Base-by-base conservation (phyloP, 2,888 invertebrate species). In the Limnephilus lunatus region DNA sequence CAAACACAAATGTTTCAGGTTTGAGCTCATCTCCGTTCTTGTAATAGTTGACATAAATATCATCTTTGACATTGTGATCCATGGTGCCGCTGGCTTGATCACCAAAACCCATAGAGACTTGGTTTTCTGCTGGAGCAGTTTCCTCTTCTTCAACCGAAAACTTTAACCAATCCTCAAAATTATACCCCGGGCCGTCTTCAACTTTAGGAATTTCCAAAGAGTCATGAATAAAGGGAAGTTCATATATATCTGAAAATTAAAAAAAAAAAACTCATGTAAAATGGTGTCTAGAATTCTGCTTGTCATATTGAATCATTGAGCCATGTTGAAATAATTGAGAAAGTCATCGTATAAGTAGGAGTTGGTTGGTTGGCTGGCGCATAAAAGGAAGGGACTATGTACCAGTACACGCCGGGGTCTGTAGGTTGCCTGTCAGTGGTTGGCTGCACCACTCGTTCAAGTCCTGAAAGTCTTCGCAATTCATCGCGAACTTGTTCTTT, bases 401-500 rank as follows among this genome's bases (percentile, higher is more conserved):
- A 91, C 91, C 91, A 92, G 31, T 89, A 85, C 31, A 85, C 95
- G 95, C 95, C 96, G 95, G 94, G 95, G 95, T 95, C 95, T 95
- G 88, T 30, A 35, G 89, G 11, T 35, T 68, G 95, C 95, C 96
- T 95, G 96, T 32, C 15, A 19, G 68, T 39, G 95, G 95, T 95
- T 95, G 95, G 96, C 95, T 85, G 92, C 97, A 97, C 96, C 96
- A 97, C 94, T 95, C 95, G 94, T 96, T 96, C 95, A 97, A 96
- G 96, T 97, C 97, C 96, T 97, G 97, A 96, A 97, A 97, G 96
- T 97, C 97, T 95, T 97, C 97, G 97, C 96, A 96, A 96, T 96
- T 95, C 94, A 94, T 93, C 19, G 25, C 48, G 94, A 93, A 95
- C 95, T 95, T 94, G 94, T 95, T 95, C 95, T 83, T 48, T 91